Evolutionary conservation across 2,888 invertebrate genomes (phyloP).

Genomic region (Plebejus argus): DNA sequence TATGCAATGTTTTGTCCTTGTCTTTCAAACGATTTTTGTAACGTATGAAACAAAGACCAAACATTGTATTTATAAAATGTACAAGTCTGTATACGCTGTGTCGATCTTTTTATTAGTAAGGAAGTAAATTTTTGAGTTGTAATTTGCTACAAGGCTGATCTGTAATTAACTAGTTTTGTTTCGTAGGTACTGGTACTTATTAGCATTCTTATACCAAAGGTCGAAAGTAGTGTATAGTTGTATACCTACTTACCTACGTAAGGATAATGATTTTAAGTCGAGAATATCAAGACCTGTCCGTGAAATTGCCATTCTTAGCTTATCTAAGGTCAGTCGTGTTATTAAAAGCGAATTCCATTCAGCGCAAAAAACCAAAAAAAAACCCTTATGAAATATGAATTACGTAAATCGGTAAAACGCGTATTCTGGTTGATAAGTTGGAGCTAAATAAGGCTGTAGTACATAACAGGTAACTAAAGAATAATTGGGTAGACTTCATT

Average conservation of each 20-base stretch:
- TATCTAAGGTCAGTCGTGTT: constrained; percentile 7
- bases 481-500: not conserved
- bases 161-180: not conserved
- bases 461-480: not conserved
- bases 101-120: no score
- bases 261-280: constrained; percentile 23
- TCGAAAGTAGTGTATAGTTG: not conserved
- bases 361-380: not conserved
- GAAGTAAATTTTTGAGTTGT: no score
- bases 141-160: no score
- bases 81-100: no score
- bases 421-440: not conserved
- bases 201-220: not conserved
- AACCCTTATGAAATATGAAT: constrained; percentile 4
- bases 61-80: no score
- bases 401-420: constrained; percentile 3
- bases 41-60: no score
- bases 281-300: constrained; percentile 15
- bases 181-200: not conserved
- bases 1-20: no score
- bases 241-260: not conserved
- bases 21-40: no score
- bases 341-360: constrained; percentile 5
- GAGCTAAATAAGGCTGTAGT: not conserved
- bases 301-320: constrained; percentile 1